Evolutionary conservation across 2,888 invertebrate genomes (phyloP).

Genomic region (Molanna angustata): DNA sequence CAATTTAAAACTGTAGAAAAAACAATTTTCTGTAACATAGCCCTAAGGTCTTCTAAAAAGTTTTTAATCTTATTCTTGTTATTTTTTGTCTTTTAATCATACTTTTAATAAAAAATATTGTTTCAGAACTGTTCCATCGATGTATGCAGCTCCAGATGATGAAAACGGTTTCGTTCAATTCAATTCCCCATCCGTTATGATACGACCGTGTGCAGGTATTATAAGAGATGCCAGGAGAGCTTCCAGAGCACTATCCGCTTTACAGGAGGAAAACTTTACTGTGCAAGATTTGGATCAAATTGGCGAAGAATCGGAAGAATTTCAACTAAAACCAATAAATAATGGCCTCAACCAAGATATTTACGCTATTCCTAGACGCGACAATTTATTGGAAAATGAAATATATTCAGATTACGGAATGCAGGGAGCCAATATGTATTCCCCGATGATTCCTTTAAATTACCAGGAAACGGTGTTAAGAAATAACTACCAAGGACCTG

Average conservation of each 20-base stretch:
- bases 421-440: slow-evolving; percentile 12
- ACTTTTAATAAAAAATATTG: no score
- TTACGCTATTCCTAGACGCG: slow-evolving; percentile 5
- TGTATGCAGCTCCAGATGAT: slow-evolving; percentile 30
- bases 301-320: slow-evolving; percentile 19
- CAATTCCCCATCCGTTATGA: slow-evolving; percentile 29
- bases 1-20: no score
- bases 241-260: slow-evolving; percentile 28
- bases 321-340: slow-evolving; percentile 5
- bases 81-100: no score
- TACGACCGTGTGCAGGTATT: slow-evolving; percentile 30
- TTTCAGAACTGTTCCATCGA: slow-evolving; percentile 28
- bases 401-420: slow-evolving; percentile 2
- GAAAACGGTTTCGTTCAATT: slow-evolving; percentile 29
- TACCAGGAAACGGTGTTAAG: slow-evolving; percentile 3
- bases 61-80: no score
- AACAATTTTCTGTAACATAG: no score
- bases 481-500: neutral
- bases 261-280: slow-evolving; percentile 23
- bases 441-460: slow-evolving; percentile 14
- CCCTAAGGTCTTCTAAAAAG: no score
- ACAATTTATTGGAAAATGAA: neutral
- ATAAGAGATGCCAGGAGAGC: slow-evolving; percentile 29
- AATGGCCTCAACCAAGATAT: slow-evolving; percentile 10
- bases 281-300: slow-evolving; percentile 12